Evolutionary conservation across 2,113 vertebrate species (phyloP), one percentile per base, ranked within the genome.

Genomic region (Crotalus viridis): DNA sequence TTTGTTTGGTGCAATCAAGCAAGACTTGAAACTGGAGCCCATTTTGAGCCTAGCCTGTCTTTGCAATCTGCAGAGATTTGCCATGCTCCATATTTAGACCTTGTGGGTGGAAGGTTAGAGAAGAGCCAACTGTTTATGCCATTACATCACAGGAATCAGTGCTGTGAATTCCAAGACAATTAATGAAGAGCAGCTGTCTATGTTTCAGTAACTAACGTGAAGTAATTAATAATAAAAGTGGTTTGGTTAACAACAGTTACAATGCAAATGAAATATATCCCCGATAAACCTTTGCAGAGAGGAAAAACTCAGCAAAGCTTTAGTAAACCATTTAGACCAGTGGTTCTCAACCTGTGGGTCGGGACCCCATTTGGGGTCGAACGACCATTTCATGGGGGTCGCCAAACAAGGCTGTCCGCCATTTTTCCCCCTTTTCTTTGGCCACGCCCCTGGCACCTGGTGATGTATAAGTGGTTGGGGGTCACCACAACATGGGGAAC

Each of bases 1-100:
- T 90, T 96, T 92, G 61, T 96, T 95, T 95, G 92, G 96, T 96
- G 96, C 96, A 94, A 93, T 57, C 87, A 94, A 95, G 95, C 94
- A 94, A 92, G 94, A 94, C 95, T 94, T 64, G 85, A 96, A 95
- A 92, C 92, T 96, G 93, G 95, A 93, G 95, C 96, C 94, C 92
- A 87, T 96, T 96, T 96, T 95, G 92, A 96, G 92, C 94, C 94
- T 95, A 95, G 94, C 91, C 93, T 96, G 89, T 89, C 95, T 96
- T 94, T 96, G 94, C 94, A 97, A 97, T 97, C 91, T 94, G 94
- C 95, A 96, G 96, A 96, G 97, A 97, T 97, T 94, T 95, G 96
- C 95, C 96, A 90, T 94, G 95, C 94, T 98, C 98, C 97, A 97
- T 97, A 97, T 97, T 97, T 97, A 98, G 97, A 96, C 95, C 95